Conservation (phyloP, 2,797 vertebrate species). For the Arrhamphus sclerolepis region DNA sequence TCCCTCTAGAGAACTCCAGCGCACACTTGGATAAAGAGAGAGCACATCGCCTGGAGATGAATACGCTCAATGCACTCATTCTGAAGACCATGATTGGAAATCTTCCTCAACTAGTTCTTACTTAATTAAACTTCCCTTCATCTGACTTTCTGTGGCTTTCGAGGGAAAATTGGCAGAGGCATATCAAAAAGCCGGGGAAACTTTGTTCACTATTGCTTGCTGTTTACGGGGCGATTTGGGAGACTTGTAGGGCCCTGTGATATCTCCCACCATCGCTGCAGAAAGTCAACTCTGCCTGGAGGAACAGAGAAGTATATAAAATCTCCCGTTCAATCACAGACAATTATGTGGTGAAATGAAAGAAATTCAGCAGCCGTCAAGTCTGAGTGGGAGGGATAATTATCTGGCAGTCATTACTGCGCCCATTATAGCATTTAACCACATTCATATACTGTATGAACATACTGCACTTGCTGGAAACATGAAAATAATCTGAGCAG, state of each 20-base stretch:
- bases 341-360: conserved; percentile 82
- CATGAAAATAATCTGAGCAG: conserved; percentile 67
- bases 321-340: conserved; percentile 77
- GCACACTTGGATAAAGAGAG: conserved; percentile 81
- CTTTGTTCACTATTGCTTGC: conserved; percentile 64
- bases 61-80: conserved; percentile 84
- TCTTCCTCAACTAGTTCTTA: conserved; percentile 85
- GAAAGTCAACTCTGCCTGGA: conserved; percentile 71
- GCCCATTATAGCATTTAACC: conserved; percentile 79
- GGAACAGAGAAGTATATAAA: conserved; percentile 75
- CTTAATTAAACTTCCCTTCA: conserved; percentile 86
- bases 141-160: conserved; percentile 77
- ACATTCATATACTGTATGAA: conserved; percentile 80
- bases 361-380: conserved; percentile 77
- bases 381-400: conserved; percentile 79
- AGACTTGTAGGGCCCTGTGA: conserved; percentile 59
- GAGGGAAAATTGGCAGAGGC: conserved; percentile 73
- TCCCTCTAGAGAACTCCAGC: conserved; percentile 83
- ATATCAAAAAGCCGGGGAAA: conserved; percentile 68
- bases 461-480: conserved; percentile 74
- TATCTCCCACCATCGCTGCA: conserved; percentile 66
- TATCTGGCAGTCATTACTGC: conserved; percentile 80
- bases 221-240: conserved; percentile 74
- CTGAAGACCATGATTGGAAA: conserved; percentile 83
- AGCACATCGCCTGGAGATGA: conserved; percentile 83